Evolutionary conservation across 92 coral and sea anemone species (phyloP).

Genomic region (Micromussa lordhowensis): DNA sequence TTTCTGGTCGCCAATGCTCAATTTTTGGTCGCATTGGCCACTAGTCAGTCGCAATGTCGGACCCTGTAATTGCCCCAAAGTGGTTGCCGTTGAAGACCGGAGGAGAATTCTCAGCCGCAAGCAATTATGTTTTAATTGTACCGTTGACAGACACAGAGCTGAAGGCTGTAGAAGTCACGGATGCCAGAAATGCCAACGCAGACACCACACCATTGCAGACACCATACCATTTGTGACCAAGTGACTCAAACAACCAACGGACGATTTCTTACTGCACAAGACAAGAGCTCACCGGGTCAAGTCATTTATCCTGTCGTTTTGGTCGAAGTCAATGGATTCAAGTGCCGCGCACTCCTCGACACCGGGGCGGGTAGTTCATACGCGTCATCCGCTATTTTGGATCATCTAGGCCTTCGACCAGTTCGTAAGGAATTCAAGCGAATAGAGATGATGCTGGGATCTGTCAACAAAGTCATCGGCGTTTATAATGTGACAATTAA

Average conservation of each 20-base stretch:
- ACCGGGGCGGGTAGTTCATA: slow-evolving; percentile 1
- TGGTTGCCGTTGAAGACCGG: background rate
- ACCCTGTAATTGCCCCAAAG: background rate
- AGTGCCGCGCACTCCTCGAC: background rate
- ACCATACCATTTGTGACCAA: background rate
- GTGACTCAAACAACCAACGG: slow-evolving; percentile 1
- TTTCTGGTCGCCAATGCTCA: too few relatives aligned
- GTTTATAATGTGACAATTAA: too few relatives aligned
- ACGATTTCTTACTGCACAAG: background rate
- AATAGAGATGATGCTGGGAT: too few relatives aligned
- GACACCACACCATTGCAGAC: slow-evolving; percentile 7
- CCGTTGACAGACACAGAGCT: slow-evolving; percentile 20
- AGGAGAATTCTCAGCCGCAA: background rate
- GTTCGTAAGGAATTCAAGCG: too few relatives aligned
- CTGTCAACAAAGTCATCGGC: too few relatives aligned
- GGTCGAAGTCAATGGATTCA: background rate
- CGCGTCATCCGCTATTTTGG: too few relatives aligned
- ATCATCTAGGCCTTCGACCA: too few relatives aligned
- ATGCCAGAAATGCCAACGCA: background rate
- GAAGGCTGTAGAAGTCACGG: slow-evolving; percentile 7
- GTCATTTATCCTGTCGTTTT: background rate
- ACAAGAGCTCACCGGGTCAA: background rate
- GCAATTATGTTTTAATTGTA: slow-evolving; percentile 29
- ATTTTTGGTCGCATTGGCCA: too few relatives aligned
- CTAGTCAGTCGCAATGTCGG: too few relatives aligned